Conservation (phyloP, 2,113 vertebrate genomes). For the Merops nubicus region DNA sequence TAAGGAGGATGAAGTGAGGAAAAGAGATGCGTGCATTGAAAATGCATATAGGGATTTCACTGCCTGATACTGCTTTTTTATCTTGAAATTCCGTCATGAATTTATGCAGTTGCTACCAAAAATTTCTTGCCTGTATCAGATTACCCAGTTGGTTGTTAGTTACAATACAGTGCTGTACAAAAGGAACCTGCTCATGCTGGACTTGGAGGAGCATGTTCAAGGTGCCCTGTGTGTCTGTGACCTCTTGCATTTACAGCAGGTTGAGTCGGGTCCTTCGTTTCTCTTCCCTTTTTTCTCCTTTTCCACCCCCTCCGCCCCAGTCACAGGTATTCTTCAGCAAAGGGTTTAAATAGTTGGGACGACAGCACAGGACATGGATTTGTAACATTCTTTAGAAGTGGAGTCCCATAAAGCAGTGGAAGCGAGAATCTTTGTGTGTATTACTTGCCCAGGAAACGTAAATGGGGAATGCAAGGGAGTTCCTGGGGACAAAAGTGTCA, state of each 20-base stretch:
- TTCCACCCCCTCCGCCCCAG: neutral
- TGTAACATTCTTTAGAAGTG: constrained; percentile 7
- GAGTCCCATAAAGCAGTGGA: neutral
- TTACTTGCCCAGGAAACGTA: neutral
- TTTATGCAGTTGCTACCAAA: too few species aligned
- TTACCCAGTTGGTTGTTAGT: too few species aligned
- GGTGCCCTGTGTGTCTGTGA: neutral
- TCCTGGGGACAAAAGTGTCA: neutral
- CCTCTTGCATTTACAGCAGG: neutral
- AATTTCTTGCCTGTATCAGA: too few species aligned
- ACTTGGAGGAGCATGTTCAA: neutral
- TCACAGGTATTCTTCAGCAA: neutral
- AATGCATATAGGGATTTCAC: too few species aligned
- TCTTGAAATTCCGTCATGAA: too few species aligned
- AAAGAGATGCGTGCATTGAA: too few species aligned
- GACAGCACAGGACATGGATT: neutral
- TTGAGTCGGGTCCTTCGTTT: neutral
- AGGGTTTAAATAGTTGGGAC: neutral
- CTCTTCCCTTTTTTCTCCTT: neutral
- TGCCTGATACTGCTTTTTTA: too few species aligned
- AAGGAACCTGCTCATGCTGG: neutral
- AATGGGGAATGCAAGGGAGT: neutral
- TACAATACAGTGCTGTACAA: neutral
- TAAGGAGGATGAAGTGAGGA: too few species aligned
- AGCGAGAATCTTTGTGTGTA: neutral